Base-by-base conservation (phyloP, 1,140 invertebrate genomes). In the Orchestia grillus region DNA sequence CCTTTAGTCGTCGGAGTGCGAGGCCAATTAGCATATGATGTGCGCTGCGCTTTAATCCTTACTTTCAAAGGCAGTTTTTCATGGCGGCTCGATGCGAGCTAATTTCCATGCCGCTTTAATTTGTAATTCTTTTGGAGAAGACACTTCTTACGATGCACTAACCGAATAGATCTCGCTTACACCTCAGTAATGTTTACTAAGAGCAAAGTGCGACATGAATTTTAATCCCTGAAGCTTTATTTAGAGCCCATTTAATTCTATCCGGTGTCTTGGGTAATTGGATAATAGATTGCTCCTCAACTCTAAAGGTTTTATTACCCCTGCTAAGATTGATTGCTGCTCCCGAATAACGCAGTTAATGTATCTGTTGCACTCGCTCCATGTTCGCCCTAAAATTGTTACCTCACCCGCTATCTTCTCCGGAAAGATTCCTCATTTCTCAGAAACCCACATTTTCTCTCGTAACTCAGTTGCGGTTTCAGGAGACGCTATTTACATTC, bases 221-320 rank as follows among this genome's bases (percentile, higher is more conserved):
- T 94, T 94, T 94, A 94, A 94, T 94, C 44, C 47, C 44, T 44
- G 43, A 94, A 45, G 92, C 92, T 94, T 94, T 45, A 45, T 94
- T 94, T 45, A 94, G 92, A 45, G 43, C 43, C 44, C 92, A 45
- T 94, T 94, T 94, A 94, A 94, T 94, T 94, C 92, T 45, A 94
- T 94, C 92, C 92, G 43, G 92, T 45, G 92, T 44, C 92, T 94
- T 94, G 92, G 92, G 47, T 45, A 94, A 94, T 94, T 94, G 43
- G 92, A 94, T 94, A 94, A 94, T 40, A 94, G 92, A 94, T 94
- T 94, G 43, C 44, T 94, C 44, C 44, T 94, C 43, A 94, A 45
- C 92, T 94, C 92, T 42, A 19, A 16, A 8, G 3, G 44, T 45
- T 94, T 94, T 44, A 94, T 94, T 94, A 94, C 92, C 92, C 41